A percentile compares a stretch with the other conserved stretches of the same genome.
Conservation (phyloP, 2,113 vertebrate genomes). For the Grallaria varia region DNA sequence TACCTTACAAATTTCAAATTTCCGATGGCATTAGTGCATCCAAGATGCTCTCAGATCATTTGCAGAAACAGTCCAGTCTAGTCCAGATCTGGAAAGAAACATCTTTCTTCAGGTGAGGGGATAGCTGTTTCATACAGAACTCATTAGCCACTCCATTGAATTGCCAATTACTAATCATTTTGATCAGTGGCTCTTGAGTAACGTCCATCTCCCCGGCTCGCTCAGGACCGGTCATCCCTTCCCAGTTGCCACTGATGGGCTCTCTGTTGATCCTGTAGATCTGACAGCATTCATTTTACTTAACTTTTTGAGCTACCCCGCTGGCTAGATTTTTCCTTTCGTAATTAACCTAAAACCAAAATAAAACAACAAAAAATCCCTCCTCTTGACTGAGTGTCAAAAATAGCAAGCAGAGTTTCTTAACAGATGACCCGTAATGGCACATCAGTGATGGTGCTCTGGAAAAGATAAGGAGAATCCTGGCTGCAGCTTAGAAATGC, state of each 20-base stretch:
- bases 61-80: background rate
- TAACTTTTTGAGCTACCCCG: background rate
- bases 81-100: background rate
- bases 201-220: background rate
- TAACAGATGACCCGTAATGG: slow-evolving; percentile 8
- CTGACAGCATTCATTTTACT: background rate
- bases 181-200: background rate
- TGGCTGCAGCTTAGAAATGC: slow-evolving; percentile 31
- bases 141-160: slow-evolving; percentile 2
- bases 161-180: slow-evolving; percentile 3
- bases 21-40: slow-evolving; percentile 47
- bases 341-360: background rate
- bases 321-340: background rate
- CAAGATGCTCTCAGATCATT: slow-evolving; percentile 8
- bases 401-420: slow-evolving; percentile 27
- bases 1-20: slow-evolving; percentile 46
- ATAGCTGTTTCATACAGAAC: background rate
- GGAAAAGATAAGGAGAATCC: slow-evolving; percentile 41
- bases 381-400: background rate
- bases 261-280: background rate
- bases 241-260: background rate
- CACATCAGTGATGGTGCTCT: background rate
- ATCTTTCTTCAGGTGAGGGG: background rate
- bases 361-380: background rate
- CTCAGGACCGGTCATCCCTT: background rate